Percentiles rank a stretch among this genome's conserved stretches.
Conservation (phyloP, 2,113 vertebrate genomes). For the Corvus hawaiiensis region DNA sequence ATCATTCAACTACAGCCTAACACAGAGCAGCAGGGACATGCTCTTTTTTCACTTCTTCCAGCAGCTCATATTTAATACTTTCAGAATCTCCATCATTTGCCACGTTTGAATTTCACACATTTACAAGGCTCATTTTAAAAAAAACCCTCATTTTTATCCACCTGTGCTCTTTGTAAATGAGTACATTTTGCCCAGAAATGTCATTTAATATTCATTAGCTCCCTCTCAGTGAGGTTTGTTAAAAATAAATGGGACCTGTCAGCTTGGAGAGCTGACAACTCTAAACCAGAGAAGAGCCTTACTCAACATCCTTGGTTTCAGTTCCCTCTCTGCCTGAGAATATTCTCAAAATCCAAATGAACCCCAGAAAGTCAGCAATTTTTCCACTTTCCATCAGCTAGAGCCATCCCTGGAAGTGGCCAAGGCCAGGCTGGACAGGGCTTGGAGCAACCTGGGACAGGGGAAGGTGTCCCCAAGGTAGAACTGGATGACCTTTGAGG, state of each 20-base stretch:
- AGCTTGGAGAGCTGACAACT: not conserved
- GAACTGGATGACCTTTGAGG: not conserved
- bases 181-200: not conserved
- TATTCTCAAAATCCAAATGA: not conserved
- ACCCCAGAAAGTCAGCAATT: not conserved
- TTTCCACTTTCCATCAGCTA: not conserved
- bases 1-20: not conserved
- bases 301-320: not conserved
- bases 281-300: not conserved
- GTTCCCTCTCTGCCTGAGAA: not conserved
- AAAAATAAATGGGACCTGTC: not conserved
- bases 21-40: not conserved
- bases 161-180: not conserved
- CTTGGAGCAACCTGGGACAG: not conserved
- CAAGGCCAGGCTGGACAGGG: not conserved
- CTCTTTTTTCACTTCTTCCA: not conserved
- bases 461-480: not conserved
- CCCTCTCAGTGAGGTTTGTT: not conserved
- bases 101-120: slow-evolving; percentile 11
- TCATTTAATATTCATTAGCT: not conserved
- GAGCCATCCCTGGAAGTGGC: not conserved
- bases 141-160: not conserved
- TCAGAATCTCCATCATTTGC: not conserved
- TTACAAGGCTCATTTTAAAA: not conserved
- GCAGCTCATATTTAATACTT: not conserved